Evolutionary conservation across 2,113 vertebrate genomes (phyloP).

Genomic region (Gavia stellata): DNA sequence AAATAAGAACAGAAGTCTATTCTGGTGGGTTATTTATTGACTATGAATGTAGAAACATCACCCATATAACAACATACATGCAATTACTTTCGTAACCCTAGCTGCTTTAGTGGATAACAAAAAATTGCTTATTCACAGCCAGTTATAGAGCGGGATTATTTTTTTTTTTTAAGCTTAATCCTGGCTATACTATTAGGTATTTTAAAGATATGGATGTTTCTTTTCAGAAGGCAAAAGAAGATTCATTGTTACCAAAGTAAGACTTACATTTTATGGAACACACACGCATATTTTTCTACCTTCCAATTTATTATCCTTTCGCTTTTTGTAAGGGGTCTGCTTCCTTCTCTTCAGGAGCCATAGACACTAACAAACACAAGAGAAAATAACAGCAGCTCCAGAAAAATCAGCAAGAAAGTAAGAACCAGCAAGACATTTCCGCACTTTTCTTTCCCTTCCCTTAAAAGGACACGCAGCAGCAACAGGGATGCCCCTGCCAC

Average conservation of each 20-base stretch:
- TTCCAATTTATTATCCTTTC: not conserved
- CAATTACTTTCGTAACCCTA: not conserved
- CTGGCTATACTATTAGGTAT: not conserved
- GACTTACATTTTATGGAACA: not conserved
- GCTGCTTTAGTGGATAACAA: not conserved
- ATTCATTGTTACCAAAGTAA: not conserved
- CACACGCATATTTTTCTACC: fast-evolving
- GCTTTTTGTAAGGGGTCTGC: not conserved
- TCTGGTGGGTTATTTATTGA: not conserved
- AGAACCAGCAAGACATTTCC: not conserved
- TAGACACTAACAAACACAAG: not conserved
- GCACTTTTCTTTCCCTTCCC: not conserved
- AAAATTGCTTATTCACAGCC: not conserved
- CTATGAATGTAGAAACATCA: not conserved
- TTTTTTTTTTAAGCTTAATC: not conserved
- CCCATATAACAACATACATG: not conserved
- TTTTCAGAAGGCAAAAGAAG: not conserved
- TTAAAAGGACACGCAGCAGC: not conserved
- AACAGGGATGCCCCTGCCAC: not conserved
- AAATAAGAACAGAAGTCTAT: not conserved
- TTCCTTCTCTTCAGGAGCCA: not conserved
- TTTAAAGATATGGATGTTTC: not conserved
- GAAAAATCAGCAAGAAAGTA: not conserved
- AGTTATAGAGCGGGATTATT: not conserved
- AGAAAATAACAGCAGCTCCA: not conserved